Percentiles rank a stretch among this genome's conserved stretches.
These are phyloP conservation scores for Pseudochirops cupreus DNA, from an alignment of 2,797 vertebrate genomes.

Conservation along the genomic window DNA sequence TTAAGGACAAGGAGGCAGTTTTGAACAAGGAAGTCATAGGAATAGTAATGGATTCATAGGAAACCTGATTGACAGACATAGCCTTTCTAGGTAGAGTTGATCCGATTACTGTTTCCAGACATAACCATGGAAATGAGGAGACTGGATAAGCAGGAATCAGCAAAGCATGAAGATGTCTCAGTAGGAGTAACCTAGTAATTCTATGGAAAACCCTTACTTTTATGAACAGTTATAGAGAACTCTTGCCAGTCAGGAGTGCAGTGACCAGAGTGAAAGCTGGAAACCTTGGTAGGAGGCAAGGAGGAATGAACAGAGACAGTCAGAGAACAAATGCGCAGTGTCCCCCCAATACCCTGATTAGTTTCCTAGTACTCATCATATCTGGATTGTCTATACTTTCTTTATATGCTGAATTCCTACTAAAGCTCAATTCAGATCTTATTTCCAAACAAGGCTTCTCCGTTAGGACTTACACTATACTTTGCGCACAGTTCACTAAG, in stretches of 20 bases:
- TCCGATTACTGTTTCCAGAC: not conserved
- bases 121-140: not conserved
- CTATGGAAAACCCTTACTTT: not conserved
- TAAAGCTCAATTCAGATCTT: not conserved
- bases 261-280: not conserved
- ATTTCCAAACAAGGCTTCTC: not conserved
- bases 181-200: not conserved
- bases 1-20: not conserved
- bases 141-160: not conserved
- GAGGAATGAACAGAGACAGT: not conserved
- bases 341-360: not conserved
- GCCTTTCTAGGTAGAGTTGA: not conserved
- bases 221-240: not conserved
- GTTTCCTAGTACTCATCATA: not conserved
- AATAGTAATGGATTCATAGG: not conserved
- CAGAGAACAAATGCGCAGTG: not conserved
- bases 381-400: not conserved
- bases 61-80: not conserved
- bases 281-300: not conserved
- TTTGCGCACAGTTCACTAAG: too few species aligned
- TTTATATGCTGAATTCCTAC: not conserved
- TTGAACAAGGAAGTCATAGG: not conserved
- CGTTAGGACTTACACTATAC: not conserved
- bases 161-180: not conserved
- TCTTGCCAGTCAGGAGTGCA: not conserved